phyloP scores from a whole-genome alignment of 2,888 invertebrate species.

The Pyralis farinalis region DNA sequence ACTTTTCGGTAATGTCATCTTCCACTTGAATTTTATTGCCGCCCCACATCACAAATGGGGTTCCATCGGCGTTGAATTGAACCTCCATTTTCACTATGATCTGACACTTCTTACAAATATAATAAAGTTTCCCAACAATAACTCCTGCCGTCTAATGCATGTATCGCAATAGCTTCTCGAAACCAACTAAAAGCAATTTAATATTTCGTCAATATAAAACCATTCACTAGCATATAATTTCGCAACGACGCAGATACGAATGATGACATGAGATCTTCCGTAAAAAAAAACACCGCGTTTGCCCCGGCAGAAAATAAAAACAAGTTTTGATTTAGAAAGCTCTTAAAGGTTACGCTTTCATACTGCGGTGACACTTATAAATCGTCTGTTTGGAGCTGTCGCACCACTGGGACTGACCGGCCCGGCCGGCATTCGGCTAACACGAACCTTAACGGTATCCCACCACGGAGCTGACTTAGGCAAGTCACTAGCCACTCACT shows the following conservation, averaged over 20 bases:
- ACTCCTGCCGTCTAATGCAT: not conserved
- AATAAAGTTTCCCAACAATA: not conserved
- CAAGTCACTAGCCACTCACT: conserved; percentile 1
- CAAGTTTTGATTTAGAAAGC: conserved; percentile 14
- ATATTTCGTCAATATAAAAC: conserved; percentile 24
- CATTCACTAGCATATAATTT: conserved; percentile 43
- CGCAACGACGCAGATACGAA: conserved; percentile 25
- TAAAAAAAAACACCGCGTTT: not conserved
- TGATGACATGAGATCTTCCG: conserved; percentile 12
- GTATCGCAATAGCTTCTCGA: conserved; percentile 2
- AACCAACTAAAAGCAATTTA: conserved; percentile 8
- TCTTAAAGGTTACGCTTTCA: conserved; percentile 8
- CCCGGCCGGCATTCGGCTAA: conserved; percentile 26
- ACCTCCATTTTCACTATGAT: conserved; percentile 52
- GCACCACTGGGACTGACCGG: conserved; percentile 26
- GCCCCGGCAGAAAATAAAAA: not conserved
- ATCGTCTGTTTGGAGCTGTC: conserved; percentile 12
- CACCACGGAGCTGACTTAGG: conserved; percentile 26
- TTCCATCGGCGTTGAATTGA: conserved; percentile 74
- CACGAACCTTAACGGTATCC: conserved; percentile 45
- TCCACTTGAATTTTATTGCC: conserved; percentile 82
- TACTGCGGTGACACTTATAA: conserved; percentile 4
- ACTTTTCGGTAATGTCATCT: conserved; percentile 78
- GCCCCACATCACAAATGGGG: conserved; percentile 84
- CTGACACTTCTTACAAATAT: not conserved